These are phyloP conservation scores for Labeo rohita DNA, from an alignment of 2,113 vertebrate species.

Conservation along the genomic window DNA sequence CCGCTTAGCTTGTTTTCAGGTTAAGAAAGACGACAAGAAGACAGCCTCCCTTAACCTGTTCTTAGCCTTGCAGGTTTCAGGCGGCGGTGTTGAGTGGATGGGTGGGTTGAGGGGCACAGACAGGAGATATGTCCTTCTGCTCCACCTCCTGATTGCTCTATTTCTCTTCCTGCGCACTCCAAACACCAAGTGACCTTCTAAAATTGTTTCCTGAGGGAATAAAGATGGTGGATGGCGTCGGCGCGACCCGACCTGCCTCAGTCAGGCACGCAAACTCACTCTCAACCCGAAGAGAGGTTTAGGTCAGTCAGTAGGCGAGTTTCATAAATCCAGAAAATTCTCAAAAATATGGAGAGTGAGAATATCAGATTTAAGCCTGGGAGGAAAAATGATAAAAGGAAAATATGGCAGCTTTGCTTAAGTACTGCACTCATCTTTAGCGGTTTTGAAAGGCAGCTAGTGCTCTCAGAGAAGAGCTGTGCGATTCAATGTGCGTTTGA, in stretches of 20 bases:
- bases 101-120: conserved; percentile 55
- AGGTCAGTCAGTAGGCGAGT: conserved; percentile 19
- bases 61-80: conserved; percentile 50
- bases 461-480: neutral
- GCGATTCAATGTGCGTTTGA: neutral
- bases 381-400: conserved; percentile 28
- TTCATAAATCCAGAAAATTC: neutral
- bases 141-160: conserved; percentile 61
- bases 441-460: conserved; percentile 11
- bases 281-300: conserved; percentile 1
- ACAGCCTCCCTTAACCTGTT: conserved; percentile 63
- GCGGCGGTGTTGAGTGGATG: neutral
- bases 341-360: conserved; percentile 2
- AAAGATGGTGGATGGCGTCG: conserved; percentile 5
- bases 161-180: conserved; percentile 68
- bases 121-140: conserved; percentile 64
- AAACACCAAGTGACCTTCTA: conserved; percentile 67
- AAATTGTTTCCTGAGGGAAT: conserved; percentile 51
- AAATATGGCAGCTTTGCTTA: conserved; percentile 38
- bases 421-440: conserved; percentile 26
- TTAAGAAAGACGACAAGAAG: conserved; percentile 52
- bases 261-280: neutral
- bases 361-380: conserved; percentile 31
- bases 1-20: conserved; percentile 8
- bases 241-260: neutral